phyloP scores from a whole-genome alignment of 2,113 vertebrate genomes.

The Sorex fumeus region DNA sequence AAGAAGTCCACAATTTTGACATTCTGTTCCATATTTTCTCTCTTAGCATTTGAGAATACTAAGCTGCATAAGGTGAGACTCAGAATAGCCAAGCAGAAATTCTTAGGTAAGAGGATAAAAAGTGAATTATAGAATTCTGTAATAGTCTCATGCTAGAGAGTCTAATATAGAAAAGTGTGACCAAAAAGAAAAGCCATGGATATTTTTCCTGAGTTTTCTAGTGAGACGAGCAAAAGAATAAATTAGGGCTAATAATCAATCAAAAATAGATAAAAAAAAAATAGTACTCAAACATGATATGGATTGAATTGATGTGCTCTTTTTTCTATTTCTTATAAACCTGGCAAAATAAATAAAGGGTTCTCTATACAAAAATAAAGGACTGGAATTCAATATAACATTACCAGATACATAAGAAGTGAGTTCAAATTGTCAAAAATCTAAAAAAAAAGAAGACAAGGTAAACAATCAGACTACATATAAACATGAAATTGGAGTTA shows the following conservation, averaged over 20 bases:
- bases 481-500: conserved; percentile 44
- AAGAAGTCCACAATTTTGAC: conserved; percentile 13
- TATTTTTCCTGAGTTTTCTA: not conserved
- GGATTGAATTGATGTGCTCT: not conserved
- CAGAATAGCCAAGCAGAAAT: conserved; percentile 22
- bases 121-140: not conserved
- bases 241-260: not conserved
- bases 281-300: not conserved
- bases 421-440: too few relatives aligned
- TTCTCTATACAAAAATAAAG: too few relatives aligned
- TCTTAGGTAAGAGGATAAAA: conserved; percentile 20
- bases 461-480: not conserved
- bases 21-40: not conserved
- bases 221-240: not conserved
- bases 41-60: conserved; percentile 51
- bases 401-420: too few relatives aligned
- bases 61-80: not conserved
- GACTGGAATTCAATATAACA: too few relatives aligned
- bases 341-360: not conserved
- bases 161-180: not conserved
- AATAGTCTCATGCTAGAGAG: not conserved
- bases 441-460: too few relatives aligned
- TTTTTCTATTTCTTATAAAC: not conserved
- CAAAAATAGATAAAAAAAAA: conserved; percentile 1
- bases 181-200: not conserved